Evolutionary conservation across 2,888 invertebrate species (phyloP), one percentile per base, ranked within the genome.

Genomic region (Gandaritis pyraliata): DNA sequence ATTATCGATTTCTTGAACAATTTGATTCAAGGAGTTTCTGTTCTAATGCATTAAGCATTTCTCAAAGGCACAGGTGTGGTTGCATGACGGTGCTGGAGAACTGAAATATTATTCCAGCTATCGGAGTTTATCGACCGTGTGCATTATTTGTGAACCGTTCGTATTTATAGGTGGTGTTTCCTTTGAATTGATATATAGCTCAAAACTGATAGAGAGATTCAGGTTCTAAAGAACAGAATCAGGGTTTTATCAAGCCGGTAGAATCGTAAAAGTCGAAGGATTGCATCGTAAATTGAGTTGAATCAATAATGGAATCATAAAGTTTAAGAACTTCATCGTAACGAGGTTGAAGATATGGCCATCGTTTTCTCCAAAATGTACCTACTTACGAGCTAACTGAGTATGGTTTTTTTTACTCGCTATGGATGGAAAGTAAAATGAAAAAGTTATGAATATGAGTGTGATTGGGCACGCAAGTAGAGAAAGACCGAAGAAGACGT

Each of bases 81-180:
- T 76, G 72, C 76, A 52, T 48, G 41, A 52, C 78, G 80, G 79
- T 80, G 78, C 75, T 70, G 69, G 58, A 52, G 76, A 78, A 83
- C 79, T 82, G 83, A 82, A 82, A 84, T 83, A 83, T 83, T 82
- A 81, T 83, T 78, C 76, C 72, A 75, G 73, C 78, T 76, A 78
- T 75, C 76, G 74, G 64, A 73, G 38, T 75, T 75, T 75, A 79
- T 78, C 74, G 76, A 64, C 73, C 71, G 58, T 36, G 30, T 12
- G 70, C 13, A 54, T 78, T 81, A 76, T 77, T 75, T 73, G 74
- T 69, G 71, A 61, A 53, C 48, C 18, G 46, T 51, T 47, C 51
- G 38, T 61, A 56, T 61, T 56, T 56, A 61, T 51, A 56, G 56
- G 30, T 29, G 61, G 56, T 47, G 55, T 61, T 55, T 61, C 29